Percentiles rank a stretch among this genome's conserved stretches.
phyloP scores from a whole-genome alignment of 2,797 vertebrate genomes.

The Mallotus villosus region DNA sequence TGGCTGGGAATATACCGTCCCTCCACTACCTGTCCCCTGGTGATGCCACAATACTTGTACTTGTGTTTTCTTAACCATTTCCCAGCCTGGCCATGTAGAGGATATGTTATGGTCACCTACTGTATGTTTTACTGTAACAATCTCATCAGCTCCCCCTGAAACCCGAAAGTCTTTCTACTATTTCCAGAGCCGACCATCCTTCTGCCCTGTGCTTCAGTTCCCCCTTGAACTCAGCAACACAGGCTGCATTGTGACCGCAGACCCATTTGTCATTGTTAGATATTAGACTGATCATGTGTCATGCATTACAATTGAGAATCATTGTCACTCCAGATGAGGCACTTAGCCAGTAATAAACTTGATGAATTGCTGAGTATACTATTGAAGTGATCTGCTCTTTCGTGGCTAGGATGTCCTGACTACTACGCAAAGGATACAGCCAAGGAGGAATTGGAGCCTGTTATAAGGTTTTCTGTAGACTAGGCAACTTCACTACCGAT shows the following conservation, averaged over 20 bases:
- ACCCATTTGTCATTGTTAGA: constrained; percentile 31
- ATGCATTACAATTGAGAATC: constrained; percentile 49
- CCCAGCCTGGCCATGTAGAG: too few species aligned
- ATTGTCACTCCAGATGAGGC: constrained; percentile 46
- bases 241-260: constrained; percentile 28
- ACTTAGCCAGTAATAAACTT: constrained; percentile 51
- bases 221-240: constrained; percentile 20
- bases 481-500: too few species aligned
- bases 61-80: too few species aligned
- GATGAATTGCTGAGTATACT: constrained; percentile 44
- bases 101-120: too few species aligned
- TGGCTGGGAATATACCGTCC: too few species aligned
- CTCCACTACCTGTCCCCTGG: too few species aligned
- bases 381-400: constrained; percentile 21
- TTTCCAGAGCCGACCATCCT: too few species aligned
- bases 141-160: too few species aligned
- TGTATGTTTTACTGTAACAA: too few species aligned
- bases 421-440: not conserved
- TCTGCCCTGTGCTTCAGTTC: not conserved
- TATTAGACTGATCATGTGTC: constrained; percentile 40
- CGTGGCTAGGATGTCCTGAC: not conserved
- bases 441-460: too few species aligned
- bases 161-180: too few species aligned
- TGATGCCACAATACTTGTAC: too few species aligned
- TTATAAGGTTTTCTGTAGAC: not conserved